Conservation (phyloP, 2,113 vertebrate genomes). For the Raja brachyura region DNA sequence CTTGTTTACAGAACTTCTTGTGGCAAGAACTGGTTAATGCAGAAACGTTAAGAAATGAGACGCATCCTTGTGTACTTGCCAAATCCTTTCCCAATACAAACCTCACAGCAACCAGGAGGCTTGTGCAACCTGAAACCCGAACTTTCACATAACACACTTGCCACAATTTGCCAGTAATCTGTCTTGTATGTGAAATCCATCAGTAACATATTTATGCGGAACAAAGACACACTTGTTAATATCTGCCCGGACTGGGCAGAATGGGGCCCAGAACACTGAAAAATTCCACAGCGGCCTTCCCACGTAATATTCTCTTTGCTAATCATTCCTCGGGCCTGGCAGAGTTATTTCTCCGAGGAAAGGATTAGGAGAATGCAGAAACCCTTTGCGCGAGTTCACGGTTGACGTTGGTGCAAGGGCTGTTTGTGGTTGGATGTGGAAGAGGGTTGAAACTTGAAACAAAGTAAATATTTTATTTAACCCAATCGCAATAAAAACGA, state of each 20-base stretch:
- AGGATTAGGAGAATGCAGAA: neutral
- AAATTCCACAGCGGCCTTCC: neutral
- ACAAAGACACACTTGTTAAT: neutral
- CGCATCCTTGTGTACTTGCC: too few relatives aligned
- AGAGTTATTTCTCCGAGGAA: neutral
- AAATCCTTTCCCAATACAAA: too few relatives aligned
- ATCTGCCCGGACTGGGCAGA: neutral
- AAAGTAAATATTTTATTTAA: slow-evolving; percentile 36
- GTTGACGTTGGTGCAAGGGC: neutral
- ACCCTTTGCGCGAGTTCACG: neutral
- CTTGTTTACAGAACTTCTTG: too few relatives aligned
- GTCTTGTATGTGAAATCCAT: neutral
- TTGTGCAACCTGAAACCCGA: too few relatives aligned
- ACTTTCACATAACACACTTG: neutral
- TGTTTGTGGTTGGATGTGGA: neutral
- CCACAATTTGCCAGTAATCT: neutral
- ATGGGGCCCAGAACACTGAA: neutral
- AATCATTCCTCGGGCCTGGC: neutral
- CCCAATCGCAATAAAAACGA: slow-evolving; percentile 21
- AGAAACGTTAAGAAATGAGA: too few relatives aligned
- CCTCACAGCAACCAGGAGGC: too few relatives aligned
- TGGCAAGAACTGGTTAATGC: too few relatives aligned
- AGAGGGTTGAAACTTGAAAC: slow-evolving; percentile 1
- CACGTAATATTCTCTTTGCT: neutral
- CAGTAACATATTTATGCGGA: neutral